These are phyloP conservation scores for Siniperca scherzeri DNA, from an alignment of 2,797 vertebrate species.

Conservation along the genomic window DNA sequence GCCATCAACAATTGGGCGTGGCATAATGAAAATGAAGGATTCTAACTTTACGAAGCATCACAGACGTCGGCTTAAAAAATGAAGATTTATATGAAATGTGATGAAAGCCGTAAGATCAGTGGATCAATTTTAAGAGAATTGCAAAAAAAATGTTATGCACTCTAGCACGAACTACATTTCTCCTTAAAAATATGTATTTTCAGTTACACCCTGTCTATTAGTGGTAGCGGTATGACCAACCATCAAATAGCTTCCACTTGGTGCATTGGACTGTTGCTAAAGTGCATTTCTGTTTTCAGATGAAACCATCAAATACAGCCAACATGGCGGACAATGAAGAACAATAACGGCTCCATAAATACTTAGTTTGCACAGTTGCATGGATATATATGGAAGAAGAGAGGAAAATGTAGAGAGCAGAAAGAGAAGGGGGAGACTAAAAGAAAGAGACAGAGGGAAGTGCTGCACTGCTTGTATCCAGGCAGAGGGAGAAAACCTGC, in stretches of 20 bases:
- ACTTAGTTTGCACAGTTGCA: slow-evolving; percentile 5
- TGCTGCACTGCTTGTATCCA: slow-evolving; percentile 61
- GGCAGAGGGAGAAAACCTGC: slow-evolving; percentile 61
- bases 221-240: too few species aligned
- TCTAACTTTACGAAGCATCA: neutral
- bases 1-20: too few species aligned
- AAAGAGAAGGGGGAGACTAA: neutral
- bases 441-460: neutral
- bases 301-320: slow-evolving; percentile 1
- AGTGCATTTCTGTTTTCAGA: neutral
- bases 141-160: neutral
- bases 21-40: neutral
- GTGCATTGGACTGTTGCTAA: neutral
- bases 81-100: neutral
- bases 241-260: neutral
- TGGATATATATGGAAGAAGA: neutral
- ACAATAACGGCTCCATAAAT: neutral
- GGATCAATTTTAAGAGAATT: neutral
- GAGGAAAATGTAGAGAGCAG: neutral
- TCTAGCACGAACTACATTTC: neutral
- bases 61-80: neutral
- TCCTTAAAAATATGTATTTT: neutral
- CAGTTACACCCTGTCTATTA: too few species aligned
- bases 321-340: neutral
- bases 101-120: neutral